Evolutionary conservation across 1,140 invertebrate genomes (phyloP).

Genomic region (Euschistus heros): DNA sequence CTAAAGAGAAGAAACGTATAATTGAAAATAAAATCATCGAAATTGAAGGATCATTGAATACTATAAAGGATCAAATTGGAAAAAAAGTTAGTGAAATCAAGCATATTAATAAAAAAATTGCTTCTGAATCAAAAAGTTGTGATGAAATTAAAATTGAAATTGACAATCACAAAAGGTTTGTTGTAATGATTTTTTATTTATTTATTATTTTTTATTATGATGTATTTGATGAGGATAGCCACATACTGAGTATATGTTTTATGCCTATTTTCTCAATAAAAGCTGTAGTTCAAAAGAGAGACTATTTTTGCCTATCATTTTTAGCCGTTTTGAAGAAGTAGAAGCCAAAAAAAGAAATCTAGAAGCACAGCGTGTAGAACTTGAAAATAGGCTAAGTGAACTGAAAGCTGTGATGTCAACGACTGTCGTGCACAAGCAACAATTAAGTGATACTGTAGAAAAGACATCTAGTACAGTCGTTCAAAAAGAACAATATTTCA

Average conservation of each 20-base stretch:
- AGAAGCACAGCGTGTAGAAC: neutral
- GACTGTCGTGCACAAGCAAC: conserved; percentile 21
- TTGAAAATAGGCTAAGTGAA: conserved; percentile 15
- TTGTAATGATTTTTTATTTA: neutral
- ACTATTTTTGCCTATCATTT: neutral
- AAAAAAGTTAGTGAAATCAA: conserved; percentile 14
- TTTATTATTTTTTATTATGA: too few species aligned
- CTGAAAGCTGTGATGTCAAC: conserved; percentile 21
- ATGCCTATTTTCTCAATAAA: too few species aligned
- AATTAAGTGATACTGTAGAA: conserved; percentile 18
- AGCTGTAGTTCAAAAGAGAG: too few species aligned
- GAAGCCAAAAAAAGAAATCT: conserved; percentile 15
- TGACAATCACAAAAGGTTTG: conserved; percentile 9
- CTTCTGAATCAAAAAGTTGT: conserved; percentile 1
- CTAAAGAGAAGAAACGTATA: conserved; percentile 4
- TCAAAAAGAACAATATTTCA: neutral
- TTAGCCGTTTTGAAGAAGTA: conserved; percentile 14
- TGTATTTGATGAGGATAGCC: too few species aligned
- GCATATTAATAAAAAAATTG: conserved; percentile 13
- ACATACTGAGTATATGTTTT: too few species aligned
- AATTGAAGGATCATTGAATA: neutral
- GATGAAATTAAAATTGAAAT: conserved; percentile 8
- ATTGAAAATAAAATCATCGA: conserved; percentile 3
- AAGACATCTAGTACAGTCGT: neutral
- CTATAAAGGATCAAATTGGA: neutral